Evolutionary conservation across 2,888 invertebrate genomes (phyloP).

Genomic region (Clepsis dumicolana): DNA sequence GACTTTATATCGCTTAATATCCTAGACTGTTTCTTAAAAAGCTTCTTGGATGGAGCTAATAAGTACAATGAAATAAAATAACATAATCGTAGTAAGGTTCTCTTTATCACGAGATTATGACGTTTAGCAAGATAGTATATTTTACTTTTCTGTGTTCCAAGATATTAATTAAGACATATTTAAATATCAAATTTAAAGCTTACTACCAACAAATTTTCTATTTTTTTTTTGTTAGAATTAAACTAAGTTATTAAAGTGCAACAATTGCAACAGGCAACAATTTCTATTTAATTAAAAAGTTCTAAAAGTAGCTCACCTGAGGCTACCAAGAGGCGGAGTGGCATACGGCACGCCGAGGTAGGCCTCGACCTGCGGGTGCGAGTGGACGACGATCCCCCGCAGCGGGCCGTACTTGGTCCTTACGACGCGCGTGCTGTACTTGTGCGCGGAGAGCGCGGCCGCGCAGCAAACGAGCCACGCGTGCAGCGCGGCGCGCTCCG

Average conservation of each 20-base stretch:
- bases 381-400: slow-evolving; percentile 93
- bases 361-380: slow-evolving; percentile 94
- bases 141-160: too few species aligned
- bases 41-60: background rate
- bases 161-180: too few species aligned
- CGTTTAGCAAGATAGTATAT: too few species aligned
- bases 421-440: slow-evolving; percentile 93
- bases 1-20: background rate
- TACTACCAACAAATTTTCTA: too few species aligned
- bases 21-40: background rate
- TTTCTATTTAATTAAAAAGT: background rate
- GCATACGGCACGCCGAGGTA: slow-evolving; percentile 98
- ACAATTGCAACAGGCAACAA: background rate
- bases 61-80: too few species aligned
- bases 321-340: slow-evolving; percentile 94
- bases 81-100: too few species aligned
- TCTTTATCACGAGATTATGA: too few species aligned
- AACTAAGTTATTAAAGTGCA: too few species aligned
- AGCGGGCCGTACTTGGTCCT: slow-evolving; percentile 96
- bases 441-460: slow-evolving; percentile 88
- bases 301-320: slow-evolving; percentile 87
- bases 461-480: slow-evolving; percentile 86
- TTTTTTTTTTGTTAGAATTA: too few species aligned
- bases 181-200: too few species aligned
- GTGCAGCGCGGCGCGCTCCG: slow-evolving; percentile 83